Conservation (phyloP, 2,888 invertebrate species). For the Coelinius sp. region DNA sequence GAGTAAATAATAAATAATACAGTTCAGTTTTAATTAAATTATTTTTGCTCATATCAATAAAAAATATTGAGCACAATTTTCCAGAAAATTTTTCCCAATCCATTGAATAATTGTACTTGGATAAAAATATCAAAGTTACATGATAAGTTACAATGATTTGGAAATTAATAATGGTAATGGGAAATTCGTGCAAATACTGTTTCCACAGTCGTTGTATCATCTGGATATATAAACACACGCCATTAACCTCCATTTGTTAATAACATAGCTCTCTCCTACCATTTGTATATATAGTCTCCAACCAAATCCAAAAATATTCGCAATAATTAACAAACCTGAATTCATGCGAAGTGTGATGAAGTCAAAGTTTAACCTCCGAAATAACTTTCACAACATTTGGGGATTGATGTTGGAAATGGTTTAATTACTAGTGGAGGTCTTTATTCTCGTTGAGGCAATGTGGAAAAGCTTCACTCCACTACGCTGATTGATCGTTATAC, state of each 20-base stretch:
- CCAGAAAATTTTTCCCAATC: not conserved
- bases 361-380: not conserved
- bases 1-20: too few species aligned
- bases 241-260: not conserved
- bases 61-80: not conserved
- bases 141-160: not conserved
- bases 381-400: not conserved
- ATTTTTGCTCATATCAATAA: too few species aligned
- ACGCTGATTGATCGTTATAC: constrained; percentile 20
- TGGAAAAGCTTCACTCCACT: not conserved
- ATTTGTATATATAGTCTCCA: not conserved
- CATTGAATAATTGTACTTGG: not conserved
- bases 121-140: not conserved
- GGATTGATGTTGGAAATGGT: not conserved
- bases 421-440: not conserved
- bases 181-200: constrained; percentile 4
- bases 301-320: not conserved
- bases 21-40: too few species aligned
- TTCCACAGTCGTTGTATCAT: not conserved
- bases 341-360: not conserved
- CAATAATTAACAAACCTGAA: not conserved
- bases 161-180: constrained; percentile 7
- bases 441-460: not conserved
- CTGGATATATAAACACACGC: not conserved
- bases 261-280: not conserved